phyloP scores from a whole-genome alignment of 2,113 vertebrate species.

The Xiphias gladius region DNA sequence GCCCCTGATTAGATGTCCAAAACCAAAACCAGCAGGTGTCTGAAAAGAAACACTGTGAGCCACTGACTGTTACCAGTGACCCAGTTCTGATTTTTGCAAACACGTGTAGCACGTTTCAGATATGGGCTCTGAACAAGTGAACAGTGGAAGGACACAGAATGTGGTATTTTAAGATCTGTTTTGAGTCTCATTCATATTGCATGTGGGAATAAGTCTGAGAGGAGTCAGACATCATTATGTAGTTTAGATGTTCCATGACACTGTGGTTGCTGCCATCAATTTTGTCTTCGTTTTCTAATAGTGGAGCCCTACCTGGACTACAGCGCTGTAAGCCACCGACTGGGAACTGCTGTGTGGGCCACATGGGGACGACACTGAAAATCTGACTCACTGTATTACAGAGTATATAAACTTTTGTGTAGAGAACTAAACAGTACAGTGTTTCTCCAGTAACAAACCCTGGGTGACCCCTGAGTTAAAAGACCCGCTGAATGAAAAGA shows the following conservation, averaged over 20 bases:
- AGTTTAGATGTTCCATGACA: too few species aligned
- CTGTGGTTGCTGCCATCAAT: too few species aligned
- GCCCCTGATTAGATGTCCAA: not conserved
- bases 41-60: not conserved
- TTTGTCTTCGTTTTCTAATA: too few species aligned
- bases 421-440: not conserved
- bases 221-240: too few species aligned
- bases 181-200: not conserved
- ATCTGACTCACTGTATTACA: too few species aligned
- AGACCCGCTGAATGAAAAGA: not conserved
- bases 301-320: too few species aligned
- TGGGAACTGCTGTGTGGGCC: too few species aligned
- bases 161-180: not conserved
- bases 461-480: not conserved
- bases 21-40: conserved; percentile 9
- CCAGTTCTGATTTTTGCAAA: not conserved
- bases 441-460: not conserved
- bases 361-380: too few species aligned
- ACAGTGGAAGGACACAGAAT: not conserved
- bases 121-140: not conserved
- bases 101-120: not conserved
- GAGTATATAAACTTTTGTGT: too few species aligned
- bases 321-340: too few species aligned
- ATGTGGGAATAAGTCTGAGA: not conserved
- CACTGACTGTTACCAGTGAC: not conserved